Conservation (phyloP, 2,888 invertebrate species). For the Leptinotarsa juncta region DNA sequence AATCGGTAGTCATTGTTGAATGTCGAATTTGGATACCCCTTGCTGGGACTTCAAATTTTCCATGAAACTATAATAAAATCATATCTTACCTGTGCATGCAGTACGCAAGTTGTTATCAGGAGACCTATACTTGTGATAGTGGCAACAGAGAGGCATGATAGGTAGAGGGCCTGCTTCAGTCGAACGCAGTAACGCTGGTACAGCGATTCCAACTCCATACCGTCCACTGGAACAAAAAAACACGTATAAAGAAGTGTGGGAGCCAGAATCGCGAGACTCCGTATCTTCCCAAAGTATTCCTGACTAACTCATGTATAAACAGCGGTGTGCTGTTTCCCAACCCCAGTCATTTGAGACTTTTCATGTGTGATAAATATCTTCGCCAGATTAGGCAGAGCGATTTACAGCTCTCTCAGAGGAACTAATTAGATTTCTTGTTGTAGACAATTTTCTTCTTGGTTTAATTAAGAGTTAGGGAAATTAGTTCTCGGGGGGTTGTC, state of each 20-base stretch:
- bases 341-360: background rate
- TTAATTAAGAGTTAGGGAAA: constrained; percentile 24
- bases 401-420: background rate
- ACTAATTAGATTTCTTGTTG: constrained; percentile 17
- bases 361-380: constrained; percentile 10
- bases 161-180: constrained; percentile 81
- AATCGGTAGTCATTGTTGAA: too few relatives aligned
- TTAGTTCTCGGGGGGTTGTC: constrained; percentile 12
- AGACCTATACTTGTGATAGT: constrained; percentile 72
- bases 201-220: constrained; percentile 76
- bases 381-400: background rate
- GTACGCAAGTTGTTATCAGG: constrained; percentile 71
- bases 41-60: too few relatives aligned
- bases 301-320: too few relatives aligned
- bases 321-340: background rate
- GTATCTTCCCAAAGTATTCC: too few relatives aligned
- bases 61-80: background rate
- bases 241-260: background rate
- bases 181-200: constrained; percentile 79
- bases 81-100: constrained; percentile 69
- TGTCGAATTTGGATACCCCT: too few relatives aligned
- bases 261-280: too few relatives aligned
- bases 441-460: constrained; percentile 23
- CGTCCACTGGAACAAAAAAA: constrained; percentile 69
- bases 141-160: constrained; percentile 77